Evolutionary conservation across 2,888 invertebrate species (phyloP), one percentile per base, ranked within the genome.

Genomic region (Pandemis heparana): DNA sequence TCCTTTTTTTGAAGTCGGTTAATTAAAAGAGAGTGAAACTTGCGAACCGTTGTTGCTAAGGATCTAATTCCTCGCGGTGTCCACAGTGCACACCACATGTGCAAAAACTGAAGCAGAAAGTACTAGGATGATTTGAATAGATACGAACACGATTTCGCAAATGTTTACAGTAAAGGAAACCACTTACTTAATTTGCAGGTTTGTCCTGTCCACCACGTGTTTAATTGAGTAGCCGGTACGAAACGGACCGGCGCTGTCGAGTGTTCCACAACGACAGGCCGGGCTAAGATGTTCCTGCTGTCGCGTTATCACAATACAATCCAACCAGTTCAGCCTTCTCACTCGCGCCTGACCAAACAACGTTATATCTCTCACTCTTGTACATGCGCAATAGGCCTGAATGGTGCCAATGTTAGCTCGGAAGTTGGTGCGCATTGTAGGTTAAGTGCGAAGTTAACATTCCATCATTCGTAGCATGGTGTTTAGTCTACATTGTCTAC

Each of bases 261-360:
- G 81, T 78, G 87, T 86, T 84, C 80, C 83, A 86, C 89, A 89
- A 89, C 92, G 92, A 94, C 93, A 90, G 93, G 81, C 89, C 85
- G 80, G 61, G 61, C 7, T 43, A 23, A 43, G 75, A 66, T 72
- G 56, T n/a, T 51, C 32, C 61, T 46, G 46, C 64, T 16, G 68
- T 60, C 61, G 68, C 43, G 59, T 70, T 70, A 70, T 68, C 71
- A 60, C 67, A 71, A 18, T 59, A 68, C 23, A 32, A 32, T 32
- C 62, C 41, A 70, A 71, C 70, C 51, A 60, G 74, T 74, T 65
- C 39, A 16, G 46, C 32, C 41, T 10, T 72, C 73, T 73, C 73
- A 48, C 48, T 73, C 32, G 32, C 16, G 59, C 73, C 32, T 32
- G 12, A 32, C 4, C 64, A 60, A 39, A 5, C 12, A 38, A 7